Evolutionary conservation across 2,113 vertebrate species (phyloP).

Genomic region (Gracilinanus agilis): DNA sequence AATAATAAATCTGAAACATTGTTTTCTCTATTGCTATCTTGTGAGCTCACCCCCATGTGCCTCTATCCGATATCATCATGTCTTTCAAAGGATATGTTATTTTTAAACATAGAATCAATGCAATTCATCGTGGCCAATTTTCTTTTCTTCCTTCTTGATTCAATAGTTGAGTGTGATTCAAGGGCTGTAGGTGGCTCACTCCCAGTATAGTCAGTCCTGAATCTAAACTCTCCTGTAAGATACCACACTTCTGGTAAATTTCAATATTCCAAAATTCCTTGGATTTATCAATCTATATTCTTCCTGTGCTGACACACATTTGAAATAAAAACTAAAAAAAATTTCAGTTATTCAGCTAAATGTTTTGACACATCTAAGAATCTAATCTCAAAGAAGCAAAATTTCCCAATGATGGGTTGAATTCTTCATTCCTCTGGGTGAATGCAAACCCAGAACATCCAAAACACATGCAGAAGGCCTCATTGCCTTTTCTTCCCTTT

Average conservation of each 20-base stretch:
- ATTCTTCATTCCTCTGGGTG: not conserved
- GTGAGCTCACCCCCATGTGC: not conserved
- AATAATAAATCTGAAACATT: not conserved
- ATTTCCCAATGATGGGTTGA: not conserved
- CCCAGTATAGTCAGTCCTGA: not conserved
- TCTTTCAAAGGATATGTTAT: not conserved
- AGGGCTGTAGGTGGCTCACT: not conserved
- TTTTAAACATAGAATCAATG: conserved; percentile 1
- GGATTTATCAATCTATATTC: not conserved
- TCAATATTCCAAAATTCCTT: not conserved
- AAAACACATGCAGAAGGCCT: not conserved
- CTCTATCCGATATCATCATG: not conserved
- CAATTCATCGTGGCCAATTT: not conserved
- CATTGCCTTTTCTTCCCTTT: not conserved
- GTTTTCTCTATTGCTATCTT: not conserved
- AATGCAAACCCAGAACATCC: not conserved
- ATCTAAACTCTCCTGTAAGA: not conserved
- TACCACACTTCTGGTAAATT: not conserved
- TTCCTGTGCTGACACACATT: not conserved
- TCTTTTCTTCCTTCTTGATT: not conserved
- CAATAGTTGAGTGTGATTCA: not conserved
- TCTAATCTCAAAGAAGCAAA: no score
- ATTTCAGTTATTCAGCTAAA: no score
- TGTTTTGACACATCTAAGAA: no score
- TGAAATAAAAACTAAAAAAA: not conserved